Percentiles rank a stretch among this genome's conserved stretches.
Conservation (phyloP, 2,113 vertebrate species). For the Paratilapia polleni region DNA sequence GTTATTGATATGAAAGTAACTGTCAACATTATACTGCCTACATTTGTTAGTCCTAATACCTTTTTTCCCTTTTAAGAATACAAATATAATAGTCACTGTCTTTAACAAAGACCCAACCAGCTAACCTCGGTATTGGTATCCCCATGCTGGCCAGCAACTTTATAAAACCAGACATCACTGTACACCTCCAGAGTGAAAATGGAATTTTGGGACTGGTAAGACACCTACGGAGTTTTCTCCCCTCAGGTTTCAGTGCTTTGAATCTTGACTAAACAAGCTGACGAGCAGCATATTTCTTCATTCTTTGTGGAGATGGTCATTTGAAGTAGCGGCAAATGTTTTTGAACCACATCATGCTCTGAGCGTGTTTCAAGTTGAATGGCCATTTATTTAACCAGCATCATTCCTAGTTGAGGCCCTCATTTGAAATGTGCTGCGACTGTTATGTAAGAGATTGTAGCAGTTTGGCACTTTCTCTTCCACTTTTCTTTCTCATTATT, state of each 20-base stretch:
- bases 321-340: neutral
- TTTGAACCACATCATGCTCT: neutral
- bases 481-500: constrained; percentile 52
- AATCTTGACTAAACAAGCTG: constrained; percentile 21
- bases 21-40: neutral
- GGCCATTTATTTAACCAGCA: constrained; percentile 14
- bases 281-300: constrained; percentile 1
- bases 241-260: neutral
- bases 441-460: constrained; percentile 46
- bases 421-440: constrained; percentile 44
- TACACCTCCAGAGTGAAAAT: constrained; percentile 98
- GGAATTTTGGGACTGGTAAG: constrained; percentile 97
- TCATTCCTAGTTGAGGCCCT: constrained; percentile 14
- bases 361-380: constrained; percentile 13
- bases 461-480: constrained; percentile 44
- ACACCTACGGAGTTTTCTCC: neutral
- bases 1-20: neutral
- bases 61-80: neutral
- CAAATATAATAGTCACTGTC: neutral
- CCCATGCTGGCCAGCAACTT: constrained; percentile 98
- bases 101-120: constrained; percentile 76
- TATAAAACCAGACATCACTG: constrained; percentile 92
- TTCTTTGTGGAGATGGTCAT: neutral
- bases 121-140: constrained; percentile 97
- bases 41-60: neutral